Conservation (phyloP, 2,888 invertebrate species). For the Leptogaster cylindrica region DNA sequence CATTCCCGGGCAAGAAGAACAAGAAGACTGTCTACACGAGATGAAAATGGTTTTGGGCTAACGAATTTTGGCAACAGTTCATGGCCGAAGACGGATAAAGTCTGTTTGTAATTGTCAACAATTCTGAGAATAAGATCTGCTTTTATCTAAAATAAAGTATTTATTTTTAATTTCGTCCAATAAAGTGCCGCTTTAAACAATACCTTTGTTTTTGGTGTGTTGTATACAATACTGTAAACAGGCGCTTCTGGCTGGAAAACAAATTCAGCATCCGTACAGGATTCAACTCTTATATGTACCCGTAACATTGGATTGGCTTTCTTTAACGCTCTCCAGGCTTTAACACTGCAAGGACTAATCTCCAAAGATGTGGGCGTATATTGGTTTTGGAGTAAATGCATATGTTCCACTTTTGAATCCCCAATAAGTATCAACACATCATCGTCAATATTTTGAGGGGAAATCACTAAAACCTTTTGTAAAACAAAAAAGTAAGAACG, state of each 20-base stretch:
- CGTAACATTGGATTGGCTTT: constrained; percentile 67
- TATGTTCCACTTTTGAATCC: constrained; percentile 67
- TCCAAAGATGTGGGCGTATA: constrained; percentile 68
- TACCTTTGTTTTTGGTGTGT: constrained; percentile 68
- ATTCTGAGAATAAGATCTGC: constrained; percentile 65
- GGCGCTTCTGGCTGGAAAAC: constrained; percentile 75
- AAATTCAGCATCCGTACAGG: constrained; percentile 64
- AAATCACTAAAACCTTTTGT: constrained; percentile 68
- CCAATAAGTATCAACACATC: constrained; percentile 73
- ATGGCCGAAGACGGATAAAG: constrained; percentile 72
- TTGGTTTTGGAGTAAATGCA: constrained; percentile 77
- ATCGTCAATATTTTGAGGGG: constrained; percentile 77
- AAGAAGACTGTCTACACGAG: constrained; percentile 73
- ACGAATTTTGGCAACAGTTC: constrained; percentile 71
- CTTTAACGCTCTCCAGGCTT: constrained; percentile 63
- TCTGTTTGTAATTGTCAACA: constrained; percentile 69
- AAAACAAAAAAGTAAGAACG: neutral
- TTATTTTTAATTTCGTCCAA: neutral
- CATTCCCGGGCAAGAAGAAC: constrained; percentile 73
- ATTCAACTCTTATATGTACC: constrained; percentile 74
- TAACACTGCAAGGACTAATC: constrained; percentile 63
- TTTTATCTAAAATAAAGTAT: constrained; percentile 58
- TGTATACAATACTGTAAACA: constrained; percentile 70
- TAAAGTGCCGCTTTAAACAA: neutral
- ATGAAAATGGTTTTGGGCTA: constrained; percentile 71